Evolutionary conservation across 1,140 invertebrate species (phyloP).

Genomic region (Dendrolimus punctatus): DNA sequence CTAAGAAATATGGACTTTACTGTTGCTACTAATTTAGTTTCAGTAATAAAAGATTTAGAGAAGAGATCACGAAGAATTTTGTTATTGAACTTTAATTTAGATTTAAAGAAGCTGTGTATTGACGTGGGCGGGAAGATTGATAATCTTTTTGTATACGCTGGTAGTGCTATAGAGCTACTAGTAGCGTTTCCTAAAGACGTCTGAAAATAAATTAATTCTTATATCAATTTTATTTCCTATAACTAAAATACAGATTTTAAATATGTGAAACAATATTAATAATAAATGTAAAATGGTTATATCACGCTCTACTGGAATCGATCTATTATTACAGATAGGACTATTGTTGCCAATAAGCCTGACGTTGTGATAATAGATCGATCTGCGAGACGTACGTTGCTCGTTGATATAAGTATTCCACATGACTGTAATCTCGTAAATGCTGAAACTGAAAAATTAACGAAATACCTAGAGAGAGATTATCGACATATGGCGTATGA

Average conservation of each 20-base stretch:
- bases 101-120: constrained; percentile 36
- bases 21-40: constrained; percentile 50
- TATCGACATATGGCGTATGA: no score
- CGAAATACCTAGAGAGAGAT: no score
- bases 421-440: no score
- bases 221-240: neutral
- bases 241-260: neutral
- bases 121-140: constrained; percentile 31
- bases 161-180: constrained; percentile 7
- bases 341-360: no score
- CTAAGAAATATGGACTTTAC: constrained; percentile 49
- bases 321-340: no score
- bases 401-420: no score
- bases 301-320: no score
- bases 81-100: constrained; percentile 41
- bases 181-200: constrained; percentile 12
- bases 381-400: no score
- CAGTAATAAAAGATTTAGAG: constrained; percentile 43
- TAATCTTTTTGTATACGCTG: constrained; percentile 32
- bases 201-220: neutral
- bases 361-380: no score
- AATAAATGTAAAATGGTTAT: no score
- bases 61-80: constrained; percentile 29
- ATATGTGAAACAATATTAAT: neutral
- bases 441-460: no score